phyloP scores from a whole-genome alignment of 2,113 vertebrate species.

The Lasiurus borealis region DNA sequence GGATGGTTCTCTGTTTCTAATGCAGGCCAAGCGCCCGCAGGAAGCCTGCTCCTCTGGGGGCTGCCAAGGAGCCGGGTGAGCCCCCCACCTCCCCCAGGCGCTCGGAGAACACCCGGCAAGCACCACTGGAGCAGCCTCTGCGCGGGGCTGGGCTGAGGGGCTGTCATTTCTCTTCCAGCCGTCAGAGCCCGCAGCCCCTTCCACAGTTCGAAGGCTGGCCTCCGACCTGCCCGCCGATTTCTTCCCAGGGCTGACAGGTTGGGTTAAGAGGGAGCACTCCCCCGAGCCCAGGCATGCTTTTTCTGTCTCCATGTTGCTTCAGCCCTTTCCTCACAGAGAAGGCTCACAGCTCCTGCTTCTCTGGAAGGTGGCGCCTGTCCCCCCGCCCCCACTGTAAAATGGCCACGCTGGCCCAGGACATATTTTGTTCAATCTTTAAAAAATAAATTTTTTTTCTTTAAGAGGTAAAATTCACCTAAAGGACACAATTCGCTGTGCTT shows the following conservation, averaged over 20 bases:
- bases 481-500: not conserved
- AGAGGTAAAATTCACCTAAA: not conserved
- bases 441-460: not conserved
- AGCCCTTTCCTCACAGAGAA: not conserved
- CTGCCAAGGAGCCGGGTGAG: not conserved
- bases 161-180: conserved; percentile 34
- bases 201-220: not conserved
- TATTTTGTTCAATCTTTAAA: not conserved
- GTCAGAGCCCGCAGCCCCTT: conserved; percentile 6
- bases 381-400: not conserved
- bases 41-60: not conserved
- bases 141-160: not conserved
- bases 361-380: not conserved
- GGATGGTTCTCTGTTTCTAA: not conserved
- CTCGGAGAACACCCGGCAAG: not conserved
- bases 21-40: not conserved
- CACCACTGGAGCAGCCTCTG: too few species aligned
- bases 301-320: not conserved
- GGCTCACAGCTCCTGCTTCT: not conserved
- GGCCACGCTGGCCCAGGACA: not conserved
- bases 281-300: conserved; percentile 55
- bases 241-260: conserved; percentile 63
- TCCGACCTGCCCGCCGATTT: conserved; percentile 14
- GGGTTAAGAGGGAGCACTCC: conserved; percentile 53
- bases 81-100: not conserved